These are phyloP conservation scores for Steromphala cineraria DNA, from an alignment of 2,888 invertebrate genomes.

Conservation along the genomic window DNA sequence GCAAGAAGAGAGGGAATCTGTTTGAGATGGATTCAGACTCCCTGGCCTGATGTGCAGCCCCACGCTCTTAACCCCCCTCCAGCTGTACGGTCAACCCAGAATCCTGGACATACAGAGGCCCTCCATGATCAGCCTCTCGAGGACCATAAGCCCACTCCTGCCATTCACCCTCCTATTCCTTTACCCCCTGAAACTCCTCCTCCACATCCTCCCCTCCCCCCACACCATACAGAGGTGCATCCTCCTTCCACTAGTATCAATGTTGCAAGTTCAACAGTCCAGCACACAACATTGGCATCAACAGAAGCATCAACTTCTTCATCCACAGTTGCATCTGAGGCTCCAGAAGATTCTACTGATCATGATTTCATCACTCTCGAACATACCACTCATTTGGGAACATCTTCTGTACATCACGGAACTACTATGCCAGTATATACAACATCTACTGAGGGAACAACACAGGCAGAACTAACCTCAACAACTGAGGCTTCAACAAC, in stretches of 20 bases:
- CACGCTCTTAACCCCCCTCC: too few relatives aligned
- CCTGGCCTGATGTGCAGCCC: background rate
- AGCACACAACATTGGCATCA: too few relatives aligned
- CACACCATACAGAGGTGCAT: too few relatives aligned
- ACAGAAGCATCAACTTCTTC: background rate
- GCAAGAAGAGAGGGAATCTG: slow-evolving; percentile 65
- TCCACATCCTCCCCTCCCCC: background rate
- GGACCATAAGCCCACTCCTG: background rate
- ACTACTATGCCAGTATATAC: background rate
- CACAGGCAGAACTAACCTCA: background rate
- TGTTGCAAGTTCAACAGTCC: too few relatives aligned
- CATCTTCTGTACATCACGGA: background rate
- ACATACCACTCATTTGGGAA: background rate
- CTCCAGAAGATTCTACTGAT: background rate
- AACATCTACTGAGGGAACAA: background rate
- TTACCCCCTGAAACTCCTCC: background rate
- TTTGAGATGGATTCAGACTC: slow-evolving; percentile 66
- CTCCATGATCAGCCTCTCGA: too few relatives aligned
- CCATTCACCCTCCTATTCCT: background rate
- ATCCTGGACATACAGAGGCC: too few relatives aligned
- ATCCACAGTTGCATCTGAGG: background rate
- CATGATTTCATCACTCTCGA: background rate
- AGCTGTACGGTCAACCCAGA: too few relatives aligned
- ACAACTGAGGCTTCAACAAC: background rate
- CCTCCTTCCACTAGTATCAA: too few relatives aligned